phyloP scores from a whole-genome alignment of 2,113 vertebrate genomes.

The Oceanites oceanicus region DNA sequence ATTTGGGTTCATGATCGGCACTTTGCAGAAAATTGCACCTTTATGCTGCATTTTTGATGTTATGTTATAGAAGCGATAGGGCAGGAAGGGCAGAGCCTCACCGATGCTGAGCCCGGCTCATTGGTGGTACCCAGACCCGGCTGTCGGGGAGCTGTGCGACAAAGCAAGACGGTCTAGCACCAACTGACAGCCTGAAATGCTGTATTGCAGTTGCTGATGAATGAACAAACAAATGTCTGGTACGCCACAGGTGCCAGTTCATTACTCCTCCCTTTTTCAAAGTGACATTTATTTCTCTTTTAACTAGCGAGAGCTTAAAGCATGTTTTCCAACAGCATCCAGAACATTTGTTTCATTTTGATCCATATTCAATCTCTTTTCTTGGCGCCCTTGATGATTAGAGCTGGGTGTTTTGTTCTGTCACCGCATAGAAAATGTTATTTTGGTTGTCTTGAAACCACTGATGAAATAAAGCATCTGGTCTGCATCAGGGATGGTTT shows the following conservation, averaged over 20 bases:
- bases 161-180: background rate
- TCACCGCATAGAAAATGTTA: background rate
- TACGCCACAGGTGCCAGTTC: background rate
- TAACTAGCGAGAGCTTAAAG: background rate
- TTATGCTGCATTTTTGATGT: background rate
- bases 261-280: background rate
- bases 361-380: background rate
- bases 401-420: background rate
- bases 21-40: background rate
- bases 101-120: rapidly evolving
- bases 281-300: slow-evolving; percentile 7
- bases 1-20: background rate
- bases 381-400: background rate
- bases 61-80: background rate
- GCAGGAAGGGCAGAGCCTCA: background rate
- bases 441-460: background rate
- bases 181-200: background rate
- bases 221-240: background rate
- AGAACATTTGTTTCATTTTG: background rate
- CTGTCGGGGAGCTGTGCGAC: background rate
- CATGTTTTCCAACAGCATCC: background rate
- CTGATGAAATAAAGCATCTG: background rate
- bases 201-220: background rate
- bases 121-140: rapidly evolving
- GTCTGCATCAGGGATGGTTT: background rate